Percentiles rank a stretch among this genome's conserved stretches.
These are phyloP conservation scores for Zosterops japonicus DNA, from an alignment of 2,113 vertebrate species.

Conservation along the genomic window DNA sequence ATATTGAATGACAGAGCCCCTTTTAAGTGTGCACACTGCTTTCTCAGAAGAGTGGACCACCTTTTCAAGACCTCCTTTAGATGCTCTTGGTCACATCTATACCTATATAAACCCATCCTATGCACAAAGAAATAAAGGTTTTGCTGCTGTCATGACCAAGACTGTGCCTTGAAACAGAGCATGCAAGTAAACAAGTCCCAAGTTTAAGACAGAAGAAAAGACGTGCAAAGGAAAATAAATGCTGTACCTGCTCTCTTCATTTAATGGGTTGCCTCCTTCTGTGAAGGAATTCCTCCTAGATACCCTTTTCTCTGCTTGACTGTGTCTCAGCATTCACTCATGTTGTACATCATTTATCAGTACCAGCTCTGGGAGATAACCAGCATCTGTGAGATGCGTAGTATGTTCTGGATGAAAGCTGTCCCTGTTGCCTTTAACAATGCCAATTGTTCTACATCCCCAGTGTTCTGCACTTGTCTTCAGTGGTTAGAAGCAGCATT, in stretches of 20 bases:
- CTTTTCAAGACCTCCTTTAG: not conserved
- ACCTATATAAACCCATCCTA: not conserved
- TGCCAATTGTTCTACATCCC: slow-evolving; percentile 26
- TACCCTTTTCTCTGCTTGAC: not conserved
- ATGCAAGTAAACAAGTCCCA: not conserved
- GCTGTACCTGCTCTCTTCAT: slow-evolving; percentile 19
- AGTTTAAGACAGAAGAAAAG: not conserved
- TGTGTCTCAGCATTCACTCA: not conserved
- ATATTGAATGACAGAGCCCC: not conserved
- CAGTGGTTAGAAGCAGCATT: not conserved
- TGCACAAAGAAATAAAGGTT: not conserved
- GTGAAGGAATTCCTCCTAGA: not conserved
- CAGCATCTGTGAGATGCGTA: not conserved
- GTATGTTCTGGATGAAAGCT: slow-evolving; percentile 33
- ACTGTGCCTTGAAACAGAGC: not conserved
- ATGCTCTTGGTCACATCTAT: not conserved
- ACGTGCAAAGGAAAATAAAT: not conserved
- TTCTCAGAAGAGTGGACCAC: not conserved
- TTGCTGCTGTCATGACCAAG: not conserved
- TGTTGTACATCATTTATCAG: slow-evolving; percentile 20
- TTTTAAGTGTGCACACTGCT: fast-evolving
- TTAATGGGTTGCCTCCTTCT: not conserved
- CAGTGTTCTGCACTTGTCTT: not conserved
- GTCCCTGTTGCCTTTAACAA: slow-evolving; percentile 58
- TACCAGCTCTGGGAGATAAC: not conserved